Evolutionary conservation across 2,113 vertebrate genomes (phyloP), one percentile per base, ranked within the genome.

Genomic region (Edolisoma coerulescens): DNA sequence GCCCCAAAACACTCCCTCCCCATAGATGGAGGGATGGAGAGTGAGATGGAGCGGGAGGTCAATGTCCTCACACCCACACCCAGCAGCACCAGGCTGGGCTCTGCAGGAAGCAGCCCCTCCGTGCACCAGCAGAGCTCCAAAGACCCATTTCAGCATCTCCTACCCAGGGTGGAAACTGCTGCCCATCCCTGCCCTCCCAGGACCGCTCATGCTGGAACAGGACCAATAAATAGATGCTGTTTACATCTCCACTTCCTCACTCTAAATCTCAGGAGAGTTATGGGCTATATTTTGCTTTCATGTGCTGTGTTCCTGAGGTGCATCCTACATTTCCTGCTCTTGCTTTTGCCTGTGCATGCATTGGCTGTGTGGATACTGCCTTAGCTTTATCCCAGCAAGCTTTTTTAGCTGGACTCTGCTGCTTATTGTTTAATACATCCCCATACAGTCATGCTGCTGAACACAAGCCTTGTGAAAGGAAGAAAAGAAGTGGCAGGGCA

Each of bases 351-450:
- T 2, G 0, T 68, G 79, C 33, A 28, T 45, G 68, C 45, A 57
- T 26, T 45, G 76, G 12, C 50, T 84, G 32, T 53, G 60, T 74
- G 52, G 64, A 70, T 88, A 52, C 32, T 56, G 67, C 56, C 64
- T 93, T 84, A 94, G 64, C 79, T 90, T 90, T 81, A 93, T 52
- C 35, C 42, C 28, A 84, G 76, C 17, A 77, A 83, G 54, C 50
- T 83, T 80, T 87, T 94, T 86, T 67, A 84, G 84, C 90, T 90
- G 47, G 21, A 30, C 41, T 86, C 18, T 60, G 16, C 27, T 86
- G 64, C 71, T 93, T 74, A 84, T 86, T 95, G 79, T 83, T 90
- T 68, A 75, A 80, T 81, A 63, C 47, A 68, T 77, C 76, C 64
- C 79, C 64, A 64, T 35, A 32, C 21, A 91, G 63, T 67, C 64